Conservation (phyloP, 2,888 invertebrate species). For the Lamproptera curius region DNA sequence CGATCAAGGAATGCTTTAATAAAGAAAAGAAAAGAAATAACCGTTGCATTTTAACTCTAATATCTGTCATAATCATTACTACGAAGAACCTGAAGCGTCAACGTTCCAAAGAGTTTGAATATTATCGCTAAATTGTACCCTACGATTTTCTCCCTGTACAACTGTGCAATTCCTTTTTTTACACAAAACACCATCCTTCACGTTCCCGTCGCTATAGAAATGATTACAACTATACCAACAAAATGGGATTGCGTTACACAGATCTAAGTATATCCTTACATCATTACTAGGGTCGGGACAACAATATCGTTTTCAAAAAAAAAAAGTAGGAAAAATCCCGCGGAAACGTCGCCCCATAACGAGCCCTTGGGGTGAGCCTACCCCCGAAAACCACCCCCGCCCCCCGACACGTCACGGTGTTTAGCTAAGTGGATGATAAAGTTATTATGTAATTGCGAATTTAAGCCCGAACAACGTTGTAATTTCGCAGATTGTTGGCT, state of each 20-base stretch:
- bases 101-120: too few species aligned
- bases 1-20: too few species aligned
- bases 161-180: too few species aligned
- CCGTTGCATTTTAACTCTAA: too few species aligned
- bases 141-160: too few species aligned
- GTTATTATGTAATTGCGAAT: conserved; percentile 27
- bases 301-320: conserved; percentile 58
- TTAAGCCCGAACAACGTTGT: conserved; percentile 20
- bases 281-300: conserved; percentile 38
- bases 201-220: too few species aligned
- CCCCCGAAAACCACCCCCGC: conserved; percentile 28
- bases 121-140: too few species aligned
- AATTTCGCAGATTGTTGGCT: conserved; percentile 16
- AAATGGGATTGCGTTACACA: conserved; percentile 34
- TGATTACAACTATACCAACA: too few species aligned
- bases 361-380: conserved; percentile 31
- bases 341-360: conserved; percentile 31
- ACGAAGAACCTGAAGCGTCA: too few species aligned
- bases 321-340: conserved; percentile 23
- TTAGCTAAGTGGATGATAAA: conserved; percentile 46
- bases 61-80: too few species aligned
- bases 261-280: conserved; percentile 38
- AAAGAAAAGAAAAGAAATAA: too few species aligned
- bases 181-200: too few species aligned
- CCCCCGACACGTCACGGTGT: conserved; percentile 33